These are phyloP conservation scores for Spilarctia lutea DNA, from an alignment of 2,888 invertebrate species.

Conservation along the genomic window DNA sequence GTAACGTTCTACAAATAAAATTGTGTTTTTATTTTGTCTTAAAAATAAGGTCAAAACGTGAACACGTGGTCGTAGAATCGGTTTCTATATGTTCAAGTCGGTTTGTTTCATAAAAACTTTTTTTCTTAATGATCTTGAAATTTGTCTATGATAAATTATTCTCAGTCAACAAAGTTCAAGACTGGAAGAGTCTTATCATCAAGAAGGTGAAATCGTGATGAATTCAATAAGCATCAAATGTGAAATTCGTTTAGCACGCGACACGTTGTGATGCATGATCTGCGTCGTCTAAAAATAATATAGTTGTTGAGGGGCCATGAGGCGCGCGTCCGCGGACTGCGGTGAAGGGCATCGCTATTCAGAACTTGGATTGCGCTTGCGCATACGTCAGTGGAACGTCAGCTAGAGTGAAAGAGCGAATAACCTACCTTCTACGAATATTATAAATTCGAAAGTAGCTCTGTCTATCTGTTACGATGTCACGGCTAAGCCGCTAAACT, in stretches of 20 bases:
- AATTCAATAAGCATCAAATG: neutral
- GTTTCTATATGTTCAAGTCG: no score
- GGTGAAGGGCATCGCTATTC: slow-evolving; percentile 36
- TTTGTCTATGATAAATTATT: neutral
- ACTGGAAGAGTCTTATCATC: neutral
- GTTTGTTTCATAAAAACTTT: no score
- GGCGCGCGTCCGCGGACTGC: slow-evolving; percentile 4
- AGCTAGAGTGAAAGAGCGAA: neutral
- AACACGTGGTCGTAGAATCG: no score
- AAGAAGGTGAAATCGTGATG: neutral
- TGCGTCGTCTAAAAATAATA: slow-evolving; percentile 38
- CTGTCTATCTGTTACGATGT: no score
- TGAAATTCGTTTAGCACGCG: neutral
- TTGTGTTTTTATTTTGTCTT: no score
- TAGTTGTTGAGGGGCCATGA: slow-evolving; percentile 35
- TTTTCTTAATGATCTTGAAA: neutral
- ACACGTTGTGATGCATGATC: slow-evolving; percentile 22
- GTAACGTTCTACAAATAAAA: no score
- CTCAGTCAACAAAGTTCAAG: neutral
- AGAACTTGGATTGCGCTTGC: slow-evolving; percentile 12
- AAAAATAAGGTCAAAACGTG: no score
- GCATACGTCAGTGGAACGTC: neutral
- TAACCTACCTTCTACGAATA: no score
- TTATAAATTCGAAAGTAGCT: no score
- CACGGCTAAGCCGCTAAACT: no score